Percentiles rank a stretch among this genome's conserved stretches.
phyloP scores from a whole-genome alignment of 2,113 vertebrate species.

The Verasper variegatus region DNA sequence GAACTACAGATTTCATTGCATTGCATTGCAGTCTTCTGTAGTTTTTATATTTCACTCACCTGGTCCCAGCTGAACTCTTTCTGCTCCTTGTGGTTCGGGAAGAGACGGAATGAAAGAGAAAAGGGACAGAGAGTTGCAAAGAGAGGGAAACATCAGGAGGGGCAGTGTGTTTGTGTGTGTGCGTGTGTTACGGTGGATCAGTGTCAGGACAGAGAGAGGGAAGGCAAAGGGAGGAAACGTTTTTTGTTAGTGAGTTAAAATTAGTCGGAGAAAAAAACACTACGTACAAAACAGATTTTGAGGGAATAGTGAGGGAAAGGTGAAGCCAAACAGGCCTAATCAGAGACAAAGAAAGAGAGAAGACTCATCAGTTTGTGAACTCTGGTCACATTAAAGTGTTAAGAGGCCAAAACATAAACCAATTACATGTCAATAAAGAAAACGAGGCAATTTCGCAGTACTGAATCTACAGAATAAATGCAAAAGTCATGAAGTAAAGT shows the following conservation, averaged over 20 bases:
- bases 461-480: not conserved
- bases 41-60: conserved; percentile 75
- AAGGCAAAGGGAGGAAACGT: conserved; percentile 77
- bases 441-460: not conserved
- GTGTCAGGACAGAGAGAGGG: conserved; percentile 45
- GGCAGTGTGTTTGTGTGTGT: conserved; percentile 24
- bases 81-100: conserved; percentile 83
- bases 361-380: conserved; percentile 29
- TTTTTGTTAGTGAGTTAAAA: conserved; percentile 83
- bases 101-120: conserved; percentile 50
- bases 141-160: conserved; percentile 68
- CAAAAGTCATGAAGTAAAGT: not conserved
- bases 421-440: not conserved
- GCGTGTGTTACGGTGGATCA: conserved; percentile 53
- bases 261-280: conserved; percentile 81
- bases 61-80: conserved; percentile 96
- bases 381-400: not conserved
- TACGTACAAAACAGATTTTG: conserved; percentile 73
- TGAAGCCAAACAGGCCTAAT: conserved; percentile 81
- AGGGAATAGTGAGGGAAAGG: conserved; percentile 77
- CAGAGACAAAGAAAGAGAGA: conserved; percentile 78
- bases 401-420: conserved; percentile 9
- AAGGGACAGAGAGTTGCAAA: conserved; percentile 64
- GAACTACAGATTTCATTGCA: too few relatives aligned
- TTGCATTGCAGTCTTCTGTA: too few relatives aligned